phyloP scores from a whole-genome alignment of 2,888 invertebrate species.

The Catocala sponsa region DNA sequence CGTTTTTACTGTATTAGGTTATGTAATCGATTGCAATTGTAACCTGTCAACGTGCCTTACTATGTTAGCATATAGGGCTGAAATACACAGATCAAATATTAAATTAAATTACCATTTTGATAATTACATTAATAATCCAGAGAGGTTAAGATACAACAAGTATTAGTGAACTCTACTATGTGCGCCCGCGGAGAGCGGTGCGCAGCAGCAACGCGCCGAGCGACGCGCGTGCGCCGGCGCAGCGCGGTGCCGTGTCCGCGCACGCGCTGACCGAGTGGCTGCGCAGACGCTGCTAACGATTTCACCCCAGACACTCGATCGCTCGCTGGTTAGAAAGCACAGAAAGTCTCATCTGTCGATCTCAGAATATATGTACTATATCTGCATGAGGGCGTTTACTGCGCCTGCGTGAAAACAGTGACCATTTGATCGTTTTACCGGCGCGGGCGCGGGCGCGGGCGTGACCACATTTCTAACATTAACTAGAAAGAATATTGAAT shows the following conservation, averaged over 20 bases:
- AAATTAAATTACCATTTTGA: no score
- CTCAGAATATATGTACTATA: conserved; percentile 65
- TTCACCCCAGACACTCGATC: conserved; percentile 80
- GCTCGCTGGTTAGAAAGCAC: conserved; percentile 74
- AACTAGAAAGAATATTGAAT: background rate
- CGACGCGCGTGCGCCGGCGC: no score
- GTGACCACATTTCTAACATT: conserved; percentile 10
- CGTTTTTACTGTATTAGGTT: conserved; percentile 28
- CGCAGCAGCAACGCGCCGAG: no score
- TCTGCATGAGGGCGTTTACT: conserved; percentile 59
- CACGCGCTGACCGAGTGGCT: conserved; percentile 26
- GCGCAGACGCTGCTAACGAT: conserved; percentile 58
- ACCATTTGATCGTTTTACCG: conserved; percentile 23
- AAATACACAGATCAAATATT: no score
- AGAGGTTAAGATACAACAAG: no score
- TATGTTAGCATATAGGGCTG: no score
- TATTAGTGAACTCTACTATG: no score
- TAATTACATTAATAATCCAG: no score
- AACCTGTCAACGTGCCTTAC: background rate
- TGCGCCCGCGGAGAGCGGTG: no score
- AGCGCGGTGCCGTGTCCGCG: conserved; percentile 12
- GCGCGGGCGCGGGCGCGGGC: no score
- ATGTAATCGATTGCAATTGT: conserved; percentile 3
- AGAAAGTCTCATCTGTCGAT: conserved; percentile 79
- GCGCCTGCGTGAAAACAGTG: conserved; percentile 49